Percentiles rank a stretch among this genome's conserved stretches.
phyloP scores from a whole-genome alignment of 1,140 invertebrate genomes.

The Hypothenemus hampei region DNA sequence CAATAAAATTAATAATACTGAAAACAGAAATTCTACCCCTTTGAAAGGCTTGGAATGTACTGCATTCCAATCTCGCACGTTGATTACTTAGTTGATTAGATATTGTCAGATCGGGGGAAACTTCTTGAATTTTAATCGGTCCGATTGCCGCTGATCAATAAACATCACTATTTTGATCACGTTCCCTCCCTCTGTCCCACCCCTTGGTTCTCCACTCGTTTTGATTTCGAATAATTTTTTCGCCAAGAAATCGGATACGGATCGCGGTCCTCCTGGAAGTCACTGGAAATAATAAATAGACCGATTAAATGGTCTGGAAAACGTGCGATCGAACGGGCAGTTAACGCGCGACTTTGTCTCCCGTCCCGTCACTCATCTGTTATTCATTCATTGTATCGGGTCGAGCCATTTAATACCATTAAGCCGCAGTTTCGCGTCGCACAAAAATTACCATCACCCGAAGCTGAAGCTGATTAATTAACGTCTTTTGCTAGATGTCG shows the following conservation, averaged over 20 bases:
- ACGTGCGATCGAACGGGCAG: constrained; percentile 31
- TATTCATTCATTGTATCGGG: constrained; percentile 43
- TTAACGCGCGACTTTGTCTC: constrained; percentile 37
- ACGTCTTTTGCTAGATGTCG: too few relatives aligned
- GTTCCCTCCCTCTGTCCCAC: too few relatives aligned
- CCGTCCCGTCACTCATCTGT: constrained; percentile 39
- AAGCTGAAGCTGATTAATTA: constrained; percentile 29
- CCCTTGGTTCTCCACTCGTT: too few relatives aligned
- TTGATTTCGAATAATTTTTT: too few relatives aligned
- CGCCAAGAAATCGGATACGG: not conserved
- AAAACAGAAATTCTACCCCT: not conserved
- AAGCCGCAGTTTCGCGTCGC: constrained; percentile 27
- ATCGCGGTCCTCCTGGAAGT: constrained; percentile 1
- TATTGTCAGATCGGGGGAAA: not conserved
- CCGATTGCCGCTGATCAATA: not conserved
- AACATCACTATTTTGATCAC: not conserved
- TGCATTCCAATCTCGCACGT: too few relatives aligned
- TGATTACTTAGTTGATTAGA: constrained; percentile 6
- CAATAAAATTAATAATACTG: not conserved
- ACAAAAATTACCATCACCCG: constrained; percentile 30
- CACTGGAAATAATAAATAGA: constrained; percentile 34
- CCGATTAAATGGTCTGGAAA: constrained; percentile 36
- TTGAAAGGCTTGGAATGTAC: too few relatives aligned
- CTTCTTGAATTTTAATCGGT: constrained; percentile 4
- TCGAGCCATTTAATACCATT: constrained; percentile 36